Percentiles rank a stretch among this genome's conserved stretches.
Evolutionary conservation across 2,113 vertebrate genomes (phyloP).

Genomic region (Indri indri): DNA sequence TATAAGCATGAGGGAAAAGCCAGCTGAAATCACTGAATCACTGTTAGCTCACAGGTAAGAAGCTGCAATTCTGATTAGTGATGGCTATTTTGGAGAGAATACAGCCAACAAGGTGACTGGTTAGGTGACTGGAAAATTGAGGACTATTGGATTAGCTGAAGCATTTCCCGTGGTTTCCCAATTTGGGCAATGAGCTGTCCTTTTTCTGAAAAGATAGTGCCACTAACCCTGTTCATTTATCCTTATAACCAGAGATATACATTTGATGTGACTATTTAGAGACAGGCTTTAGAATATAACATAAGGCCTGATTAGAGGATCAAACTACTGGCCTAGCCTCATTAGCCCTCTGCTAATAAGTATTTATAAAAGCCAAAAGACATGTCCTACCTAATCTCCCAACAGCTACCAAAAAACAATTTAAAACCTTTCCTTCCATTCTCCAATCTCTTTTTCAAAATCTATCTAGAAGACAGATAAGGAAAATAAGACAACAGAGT

Average conservation of each 20-base stretch:
- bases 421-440: slow-evolving; percentile 58
- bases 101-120: slow-evolving; percentile 2
- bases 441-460: slow-evolving; percentile 62
- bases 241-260: neutral
- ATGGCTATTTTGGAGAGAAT: slow-evolving; percentile 37
- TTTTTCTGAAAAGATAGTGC: slow-evolving; percentile 7
- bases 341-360: slow-evolving; percentile 52
- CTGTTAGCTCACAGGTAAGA: slow-evolving; percentile 57
- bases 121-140: neutral
- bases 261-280: slow-evolving; percentile 45
- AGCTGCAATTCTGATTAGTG: slow-evolving; percentile 57
- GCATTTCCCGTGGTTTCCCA: slow-evolving; percentile 44
- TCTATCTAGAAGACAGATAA: slow-evolving; percentile 51
- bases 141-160: slow-evolving; percentile 45
- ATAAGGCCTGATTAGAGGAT: neutral
- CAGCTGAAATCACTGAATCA: slow-evolving; percentile 56
- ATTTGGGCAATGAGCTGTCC: neutral
- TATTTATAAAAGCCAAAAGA: slow-evolving; percentile 44
- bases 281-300: slow-evolving; percentile 39
- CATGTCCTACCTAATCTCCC: slow-evolving; percentile 6
- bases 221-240: slow-evolving; percentile 24
- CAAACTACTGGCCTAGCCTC: neutral
- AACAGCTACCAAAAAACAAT: slow-evolving; percentile 50
- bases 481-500: slow-evolving; percentile 50
- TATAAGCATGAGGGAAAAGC: slow-evolving; percentile 39